Evolutionary conservation across 1,140 invertebrate genomes (phyloP), one percentile per base, ranked within the genome.

Genomic region (Microplitis demolitor): DNA sequence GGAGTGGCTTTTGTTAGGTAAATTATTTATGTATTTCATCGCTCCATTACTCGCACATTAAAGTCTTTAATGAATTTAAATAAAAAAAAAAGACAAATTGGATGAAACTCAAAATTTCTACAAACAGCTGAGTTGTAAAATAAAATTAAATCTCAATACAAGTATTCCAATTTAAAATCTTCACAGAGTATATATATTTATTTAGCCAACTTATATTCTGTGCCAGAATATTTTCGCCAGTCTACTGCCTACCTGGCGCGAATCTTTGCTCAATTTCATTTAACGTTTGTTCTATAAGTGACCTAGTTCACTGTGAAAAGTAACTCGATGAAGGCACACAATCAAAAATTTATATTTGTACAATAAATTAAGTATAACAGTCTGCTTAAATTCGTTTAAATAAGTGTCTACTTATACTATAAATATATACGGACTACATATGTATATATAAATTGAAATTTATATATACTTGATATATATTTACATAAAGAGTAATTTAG

Each of bases 1-100:
- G 95, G 96, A 34, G 94, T 97, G 56, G 96, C 95, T 3, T 98
- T 97, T 89, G 94, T 97, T n/a, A 92, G 95, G 94, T 96, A 87
- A 89, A 82, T 84, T 54, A 13, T 53, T 45, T 45, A 24, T 34
- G 16, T 72, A 14, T 60, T 16, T 72, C n/a, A 58, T 33, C 63
- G 50, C 24, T 14, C 50, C 39, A 35, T 66, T 66, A 51, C 9
- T 51, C 16, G 16, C 39, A 33, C 39, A 51, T n/a, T 6, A 24
- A 34, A 24, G 33, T 8, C 14, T 60, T 60, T 33, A 24, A 8
- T 31, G 5, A 33, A 4, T 33, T 3, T n/a, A 24, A 6, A 58
- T 24, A 58, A 16, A 35, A 35, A 58, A 5, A 11, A 11, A 8
- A 68, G 37, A 45, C 2, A 16, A 68, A 68, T 67, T 67, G 66